These are phyloP conservation scores for Rhynchomys soricoides DNA, from an alignment of 2,113 vertebrate species.

Conservation along the genomic window DNA sequence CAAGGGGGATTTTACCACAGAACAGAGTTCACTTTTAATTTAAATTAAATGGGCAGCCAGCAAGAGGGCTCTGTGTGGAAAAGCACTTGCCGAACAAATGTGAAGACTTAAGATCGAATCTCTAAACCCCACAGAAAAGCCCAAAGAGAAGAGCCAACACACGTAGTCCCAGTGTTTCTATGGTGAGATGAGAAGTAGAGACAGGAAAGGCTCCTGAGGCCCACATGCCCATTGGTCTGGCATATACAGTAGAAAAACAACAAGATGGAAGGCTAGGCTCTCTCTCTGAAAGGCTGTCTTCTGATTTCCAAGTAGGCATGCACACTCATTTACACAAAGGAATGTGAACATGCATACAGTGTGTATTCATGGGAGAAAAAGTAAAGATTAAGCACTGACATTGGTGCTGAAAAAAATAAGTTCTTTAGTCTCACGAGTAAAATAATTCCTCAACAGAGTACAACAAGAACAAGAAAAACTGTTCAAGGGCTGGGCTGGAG, in stretches of 20 bases:
- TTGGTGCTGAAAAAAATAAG: neutral
- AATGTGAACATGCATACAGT: neutral
- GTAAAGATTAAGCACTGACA: neutral
- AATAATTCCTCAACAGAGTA: neutral
- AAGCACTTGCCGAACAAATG: neutral
- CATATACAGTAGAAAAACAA: neutral
- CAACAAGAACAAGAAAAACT: neutral
- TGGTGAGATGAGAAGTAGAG: neutral
- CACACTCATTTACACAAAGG: too few relatives aligned
- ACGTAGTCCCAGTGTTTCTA: neutral
- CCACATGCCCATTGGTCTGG: neutral
- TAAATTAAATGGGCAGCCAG: conserved; percentile 3
- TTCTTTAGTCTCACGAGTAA: neutral
- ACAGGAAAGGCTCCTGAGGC: too few relatives aligned
- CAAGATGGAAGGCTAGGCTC: neutral
- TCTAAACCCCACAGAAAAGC: neutral
- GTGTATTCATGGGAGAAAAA: neutral
- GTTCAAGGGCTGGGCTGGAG: neutral
- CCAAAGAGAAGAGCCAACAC: too few relatives aligned
- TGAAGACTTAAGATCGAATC: neutral
- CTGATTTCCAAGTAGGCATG: neutral
- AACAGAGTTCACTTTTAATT: neutral
- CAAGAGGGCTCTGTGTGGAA: neutral
- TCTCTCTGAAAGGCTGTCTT: neutral
- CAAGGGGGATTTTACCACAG: neutral